A percentile compares a stretch with the other conserved stretches of the same genome.
Evolutionary conservation across 2,888 invertebrate genomes (phyloP).

Genomic region (Caenorhabditis angaria): DNA sequence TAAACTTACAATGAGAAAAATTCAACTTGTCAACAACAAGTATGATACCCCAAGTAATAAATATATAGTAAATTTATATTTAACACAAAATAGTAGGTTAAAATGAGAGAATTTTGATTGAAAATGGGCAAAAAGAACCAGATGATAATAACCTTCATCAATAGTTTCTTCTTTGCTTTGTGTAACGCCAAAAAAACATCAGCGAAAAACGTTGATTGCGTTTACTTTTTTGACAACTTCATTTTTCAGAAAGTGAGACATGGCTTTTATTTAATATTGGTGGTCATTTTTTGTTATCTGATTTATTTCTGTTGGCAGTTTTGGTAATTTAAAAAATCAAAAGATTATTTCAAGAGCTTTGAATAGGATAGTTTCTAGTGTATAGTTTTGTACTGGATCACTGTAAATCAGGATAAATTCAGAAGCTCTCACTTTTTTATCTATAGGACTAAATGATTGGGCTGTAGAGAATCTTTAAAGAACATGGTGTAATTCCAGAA

Average conservation of each 20-base stretch:
- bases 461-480: too few species aligned
- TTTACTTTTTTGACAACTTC: neutral
- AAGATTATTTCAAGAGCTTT: too few species aligned
- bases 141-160: constrained; percentile 48
- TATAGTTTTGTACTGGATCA: too few species aligned
- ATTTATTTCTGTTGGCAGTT: too few species aligned
- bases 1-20: too few species aligned
- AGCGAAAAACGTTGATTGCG: neutral
- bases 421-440: too few species aligned
- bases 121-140: constrained; percentile 28
- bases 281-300: neutral
- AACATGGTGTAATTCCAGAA: too few species aligned
- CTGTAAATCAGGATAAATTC: too few species aligned
- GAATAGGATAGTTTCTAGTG: too few species aligned
- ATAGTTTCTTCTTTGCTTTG: constrained; percentile 42
- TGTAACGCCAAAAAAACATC: constrained; percentile 17
- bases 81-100: neutral
- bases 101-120: neutral
- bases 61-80: neutral
- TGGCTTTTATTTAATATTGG: neutral
- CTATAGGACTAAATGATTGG: too few species aligned
- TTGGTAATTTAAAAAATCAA: too few species aligned
- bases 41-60: neutral
- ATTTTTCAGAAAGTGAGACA: neutral
- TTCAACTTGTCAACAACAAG: neutral